Base-by-base conservation (phyloP, 2,113 vertebrate genomes). In the Aplodontia rufa region DNA sequence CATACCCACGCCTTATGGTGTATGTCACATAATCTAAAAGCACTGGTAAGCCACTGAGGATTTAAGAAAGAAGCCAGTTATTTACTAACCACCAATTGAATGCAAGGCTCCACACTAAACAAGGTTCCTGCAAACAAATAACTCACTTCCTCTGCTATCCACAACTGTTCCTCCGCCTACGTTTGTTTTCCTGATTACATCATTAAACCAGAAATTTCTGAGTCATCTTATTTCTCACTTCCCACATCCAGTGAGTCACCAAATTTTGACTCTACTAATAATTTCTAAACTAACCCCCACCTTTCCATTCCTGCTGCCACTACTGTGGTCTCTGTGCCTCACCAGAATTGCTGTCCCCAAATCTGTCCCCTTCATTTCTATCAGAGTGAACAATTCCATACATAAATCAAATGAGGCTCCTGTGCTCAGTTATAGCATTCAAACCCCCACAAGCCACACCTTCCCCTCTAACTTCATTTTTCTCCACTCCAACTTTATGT, bases 241-340 rank as follows among this genome's bases (percentile, higher is more conserved):
- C 76, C 94, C 69, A 90, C 45, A 58, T 75, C 55, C 55, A 69
- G 1, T 94, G 84, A 97, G 87, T 97, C 95, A 97, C 83, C n/a
- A 87, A 75, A 74, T 66, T 86, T 87, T 93, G 51, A 58, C 37
- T 69, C 66, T 51, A 40, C 62, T 37, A 71, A 49, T 7, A 47
- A 47, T 78, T 84, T 37, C 69, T 72, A 80, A 74, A 75, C 87
- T 32, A 92, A 71, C 68, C 45, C 66, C 51, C 26, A 87, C 64
- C 51, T 87, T 84, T 47, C 66, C 75, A 11, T 76, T 80, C 69
- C 60, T 30, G 47, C 40, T 66, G 42, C 68, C 42, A 55, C 53
- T n/a, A 0, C 55, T 7, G 45, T 66, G 40, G 45, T 83, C 62
- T 60, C 40, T 62, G 9, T 3, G 5, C 37, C 74, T 91, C 49